These are phyloP conservation scores for Oreochromis mossambicus DNA, from an alignment of 2,797 vertebrate genomes.

Conservation along the genomic window DNA sequence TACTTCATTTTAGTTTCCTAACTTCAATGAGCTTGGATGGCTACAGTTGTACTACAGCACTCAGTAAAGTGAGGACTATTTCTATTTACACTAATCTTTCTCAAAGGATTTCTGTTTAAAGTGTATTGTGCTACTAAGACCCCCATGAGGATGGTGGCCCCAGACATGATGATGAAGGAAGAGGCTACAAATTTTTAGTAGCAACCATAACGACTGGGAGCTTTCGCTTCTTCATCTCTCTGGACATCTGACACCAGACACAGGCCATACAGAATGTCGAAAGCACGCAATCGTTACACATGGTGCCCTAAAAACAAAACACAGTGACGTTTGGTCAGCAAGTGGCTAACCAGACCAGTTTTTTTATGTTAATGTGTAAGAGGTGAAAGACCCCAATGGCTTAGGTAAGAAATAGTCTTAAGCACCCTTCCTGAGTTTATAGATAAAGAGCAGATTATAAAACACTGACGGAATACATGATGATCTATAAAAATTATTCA, in stretches of 20 bases:
- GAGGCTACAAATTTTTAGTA: constrained; percentile 21
- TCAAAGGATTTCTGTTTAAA: not conserved
- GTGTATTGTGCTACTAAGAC: not conserved
- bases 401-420: not conserved
- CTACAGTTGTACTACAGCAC: not conserved
- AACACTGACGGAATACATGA: not conserved
- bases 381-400: not conserved
- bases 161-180: not conserved
- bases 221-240: constrained; percentile 63
- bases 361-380: not conserved
- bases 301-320: constrained; percentile 47
- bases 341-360: rapidly evolving
- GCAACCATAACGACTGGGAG: constrained; percentile 56
- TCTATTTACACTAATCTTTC: not conserved
- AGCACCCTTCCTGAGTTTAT: not conserved
- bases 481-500: not conserved
- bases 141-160: not conserved
- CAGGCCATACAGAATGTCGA: constrained; percentile 56
- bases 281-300: constrained; percentile 62
- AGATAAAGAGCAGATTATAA: rapidly evolving
- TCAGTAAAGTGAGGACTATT: not conserved
- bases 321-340: not conserved
- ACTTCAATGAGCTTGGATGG: not conserved
- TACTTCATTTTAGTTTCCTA: not conserved
- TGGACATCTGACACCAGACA: constrained; percentile 78